Evolutionary conservation across 2,888 invertebrate species (phyloP).

Genomic region (Dolichopus griseipennis): DNA sequence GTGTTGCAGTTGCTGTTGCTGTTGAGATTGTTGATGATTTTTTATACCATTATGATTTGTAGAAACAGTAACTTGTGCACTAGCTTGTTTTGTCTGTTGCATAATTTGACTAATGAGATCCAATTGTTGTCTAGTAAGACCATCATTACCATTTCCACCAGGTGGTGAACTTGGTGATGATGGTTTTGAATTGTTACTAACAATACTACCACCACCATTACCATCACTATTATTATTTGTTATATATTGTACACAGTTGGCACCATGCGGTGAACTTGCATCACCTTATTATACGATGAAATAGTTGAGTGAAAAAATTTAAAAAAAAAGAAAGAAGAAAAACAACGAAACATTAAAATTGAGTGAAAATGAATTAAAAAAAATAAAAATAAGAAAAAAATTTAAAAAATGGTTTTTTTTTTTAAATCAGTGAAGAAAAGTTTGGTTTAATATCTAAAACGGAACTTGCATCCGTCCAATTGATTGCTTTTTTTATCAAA

Average conservation of each 20-base stretch:
- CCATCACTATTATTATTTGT: slow-evolving; percentile 37
- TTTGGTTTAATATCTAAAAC: too few relatives aligned
- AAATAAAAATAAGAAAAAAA: neutral
- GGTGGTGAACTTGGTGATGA: slow-evolving; percentile 44
- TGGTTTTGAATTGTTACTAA: slow-evolving; percentile 47
- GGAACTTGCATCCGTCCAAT: too few relatives aligned
- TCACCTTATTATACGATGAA: slow-evolving; percentile 43
- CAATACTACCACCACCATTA: slow-evolving; percentile 37
- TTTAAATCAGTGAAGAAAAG: too few relatives aligned
- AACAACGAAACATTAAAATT: neutral
- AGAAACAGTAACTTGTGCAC: slow-evolving; percentile 42
- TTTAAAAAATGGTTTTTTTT: too few relatives aligned
- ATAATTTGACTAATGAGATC: slow-evolving; percentile 69
- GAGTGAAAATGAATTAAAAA: neutral
- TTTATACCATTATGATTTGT: slow-evolving; percentile 36
- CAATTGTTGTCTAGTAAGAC: slow-evolving; percentile 62
- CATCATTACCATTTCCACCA: slow-evolving; percentile 48
- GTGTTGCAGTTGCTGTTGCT: slow-evolving; percentile 31
- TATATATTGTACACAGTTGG: slow-evolving; percentile 53
- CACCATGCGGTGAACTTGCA: slow-evolving; percentile 53
- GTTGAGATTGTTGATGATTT: slow-evolving; percentile 30
- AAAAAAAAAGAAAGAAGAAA: neutral
- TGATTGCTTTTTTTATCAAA: too few relatives aligned
- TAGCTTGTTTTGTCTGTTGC: slow-evolving; percentile 63
- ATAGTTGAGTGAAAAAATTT: slow-evolving; percentile 20